phyloP scores from a whole-genome alignment of 2,797 vertebrate genomes.

The Crenichthys baileyi region DNA sequence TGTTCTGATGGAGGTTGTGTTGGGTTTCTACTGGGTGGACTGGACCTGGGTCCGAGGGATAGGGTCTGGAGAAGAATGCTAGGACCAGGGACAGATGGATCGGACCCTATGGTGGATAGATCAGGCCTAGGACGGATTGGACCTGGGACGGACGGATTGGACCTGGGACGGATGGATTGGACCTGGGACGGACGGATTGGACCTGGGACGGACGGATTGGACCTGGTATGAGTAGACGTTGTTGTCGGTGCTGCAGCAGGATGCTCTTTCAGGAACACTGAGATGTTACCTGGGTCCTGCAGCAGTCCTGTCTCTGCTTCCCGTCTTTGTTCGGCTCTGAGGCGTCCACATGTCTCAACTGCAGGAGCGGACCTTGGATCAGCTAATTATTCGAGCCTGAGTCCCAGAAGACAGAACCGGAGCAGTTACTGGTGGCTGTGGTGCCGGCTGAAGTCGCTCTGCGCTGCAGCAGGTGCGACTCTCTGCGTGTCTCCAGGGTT shows the following conservation, averaged over 20 bases:
- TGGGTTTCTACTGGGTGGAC: no score
- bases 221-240: no score
- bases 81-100: background rate
- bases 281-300: background rate
- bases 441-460: background rate
- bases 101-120: background rate
- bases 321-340: constrained; percentile 24
- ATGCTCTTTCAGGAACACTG: no score
- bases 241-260: background rate
- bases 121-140: no score
- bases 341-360: constrained; percentile 3
- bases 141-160: no score
- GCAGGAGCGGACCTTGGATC: constrained; percentile 3
- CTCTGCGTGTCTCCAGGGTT: constrained; percentile 13
- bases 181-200: no score
- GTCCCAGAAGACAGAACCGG: background rate
- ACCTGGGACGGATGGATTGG: background rate
- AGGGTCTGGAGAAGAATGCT: no score
- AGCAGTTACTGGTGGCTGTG: background rate
- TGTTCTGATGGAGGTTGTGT: background rate
- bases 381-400: constrained; percentile 4
- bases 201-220: background rate
- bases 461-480: constrained; percentile 43
- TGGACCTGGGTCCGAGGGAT: no score
- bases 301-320: constrained; percentile 16